phyloP scores from a whole-genome alignment of 2,113 vertebrate genomes.

The Thunnus thynnus region DNA sequence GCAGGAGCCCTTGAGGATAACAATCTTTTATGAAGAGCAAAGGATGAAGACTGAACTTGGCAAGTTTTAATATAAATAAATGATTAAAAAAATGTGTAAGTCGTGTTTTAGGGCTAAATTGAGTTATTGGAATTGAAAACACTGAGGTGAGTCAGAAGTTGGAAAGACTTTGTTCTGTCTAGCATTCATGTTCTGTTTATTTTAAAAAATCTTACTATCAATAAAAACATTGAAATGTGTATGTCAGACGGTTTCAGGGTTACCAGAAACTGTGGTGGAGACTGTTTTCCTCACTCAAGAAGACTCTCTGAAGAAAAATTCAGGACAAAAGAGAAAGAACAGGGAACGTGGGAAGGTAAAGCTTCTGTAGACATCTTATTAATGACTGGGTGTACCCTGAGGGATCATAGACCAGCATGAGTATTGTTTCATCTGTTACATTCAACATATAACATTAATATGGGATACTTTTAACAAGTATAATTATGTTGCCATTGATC shows the following conservation, averaged over 20 bases:
- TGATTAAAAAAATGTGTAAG: too few species aligned
- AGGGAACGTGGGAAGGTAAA: conserved; percentile 83
- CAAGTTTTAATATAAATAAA: too few species aligned
- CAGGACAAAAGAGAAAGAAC: conserved; percentile 82
- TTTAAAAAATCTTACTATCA: background rate
- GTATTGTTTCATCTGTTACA: background rate
- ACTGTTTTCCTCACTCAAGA: conserved; percentile 69
- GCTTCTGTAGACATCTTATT: background rate
- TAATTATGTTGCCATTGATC: conserved; percentile 3
- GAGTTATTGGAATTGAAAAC: too few species aligned
- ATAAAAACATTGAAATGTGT: background rate
- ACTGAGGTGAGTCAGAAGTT: too few species aligned
- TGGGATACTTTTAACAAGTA: background rate
- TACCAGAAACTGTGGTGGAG: conserved; percentile 69
- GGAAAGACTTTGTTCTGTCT: background rate
- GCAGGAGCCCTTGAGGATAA: too few species aligned
- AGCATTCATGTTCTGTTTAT: background rate
- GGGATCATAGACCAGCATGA: conserved; percentile 15
- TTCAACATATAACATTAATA: conserved; percentile 5
- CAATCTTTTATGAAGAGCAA: too few species aligned
- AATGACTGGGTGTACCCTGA: background rate
- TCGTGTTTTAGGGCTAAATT: too few species aligned
- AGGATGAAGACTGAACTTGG: too few species aligned
- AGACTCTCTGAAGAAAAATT: conserved; percentile 74
- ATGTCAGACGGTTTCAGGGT: conserved; percentile 70